Evolutionary conservation across 2,113 vertebrate genomes (phyloP), one percentile per base, ranked within the genome.

Genomic region (Ceratotherium simum): DNA sequence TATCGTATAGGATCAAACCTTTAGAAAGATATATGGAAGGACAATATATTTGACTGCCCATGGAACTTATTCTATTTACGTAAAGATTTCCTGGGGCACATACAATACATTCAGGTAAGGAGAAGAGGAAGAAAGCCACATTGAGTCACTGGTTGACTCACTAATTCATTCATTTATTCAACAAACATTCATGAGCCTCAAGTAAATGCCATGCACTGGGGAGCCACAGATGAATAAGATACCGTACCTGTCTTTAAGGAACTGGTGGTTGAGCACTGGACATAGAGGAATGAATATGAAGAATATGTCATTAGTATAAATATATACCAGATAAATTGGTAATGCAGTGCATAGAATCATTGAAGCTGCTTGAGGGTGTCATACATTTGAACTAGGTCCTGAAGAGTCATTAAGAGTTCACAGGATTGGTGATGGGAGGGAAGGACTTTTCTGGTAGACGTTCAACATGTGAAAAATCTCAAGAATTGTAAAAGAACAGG

Each of bases 81-180:
- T 75, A 36, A 95, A 95, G 46, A 69, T 80, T 91, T 95, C 31
- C 79, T 39, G 58, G 60, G 1, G 69, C 54, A 75, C 21, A 82
- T 9, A n/a, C 36, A 80, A 20, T 54, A 87, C 9, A 31, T 65
- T 69, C 76, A 96, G 21, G 48, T 56, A 93, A 92, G 79, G 17
- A 20, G 25, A 79, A 95, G 39, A 96, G n/a, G 70, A 93, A 76
- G 29, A 56, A 97, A 94, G n/a, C 72, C 54, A 91, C 39, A 86
- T 12, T 89, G 64, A 79, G 82, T 96, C 78, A 87, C 56, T 82
- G 31, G 73, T 83, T 91, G 2, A 64, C 18, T 92, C 51, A 73
- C 14, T 96, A 33, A 95, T 60, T 82, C 8, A 48, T 94, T 94
- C 16, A 95, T 96, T 92, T 93, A 81, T 92, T 96, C 70, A 92